Base-by-base conservation (phyloP, 2,797 vertebrate species). In the Cephalopachus bancanus region DNA sequence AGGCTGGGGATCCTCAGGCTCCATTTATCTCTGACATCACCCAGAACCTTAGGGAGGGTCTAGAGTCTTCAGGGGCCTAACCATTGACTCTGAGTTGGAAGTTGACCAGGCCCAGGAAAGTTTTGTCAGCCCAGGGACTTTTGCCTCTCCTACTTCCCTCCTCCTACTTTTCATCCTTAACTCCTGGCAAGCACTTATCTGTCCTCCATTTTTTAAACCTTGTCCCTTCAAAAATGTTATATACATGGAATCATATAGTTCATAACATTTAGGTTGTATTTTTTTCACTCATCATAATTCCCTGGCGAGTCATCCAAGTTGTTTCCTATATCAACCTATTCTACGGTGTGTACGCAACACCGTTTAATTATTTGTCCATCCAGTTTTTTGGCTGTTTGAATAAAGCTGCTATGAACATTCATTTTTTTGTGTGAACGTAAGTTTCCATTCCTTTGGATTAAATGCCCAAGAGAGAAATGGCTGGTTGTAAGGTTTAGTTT, bases 361-460 rank as follows among this genome's bases (percentile, higher is more conserved):
- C 22, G 55, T 19, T 71, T 51, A 89, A 62, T 74, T 62, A 17
- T 28, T 57, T 9, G 51, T 67, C 81, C 22, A 60, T 17, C 76
- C 37, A 81, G n/a, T 92, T 75, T 92, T 75, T 67, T 87, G 80
- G 15, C 26, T 85, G 12, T 95, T 37, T 51, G 16, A 95, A 72
- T 33, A 88, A 71, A 60, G 59, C 55, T 81, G 60, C 60, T 57
- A 49, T 4, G 6, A 44, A 44, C 44, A 44, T 44, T 44, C 44
- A 44, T 44, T 44, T 44, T 44, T 44, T 44, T 44, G 44, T 49
- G 10, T 3, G 75, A 96, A 33, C 19, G 4, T 8, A 85, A 65
- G 22, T 78, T 91, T 92, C 60, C 57, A 91, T 72, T 72, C 76
- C 53, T 81, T 95, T 87, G 60, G 60, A 95, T 65, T 69, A 83